A percentile compares a stretch with the other conserved stretches of the same genome.
Conservation (phyloP, 1,140 invertebrate genomes). For the Diabrotica virgifera region DNA sequence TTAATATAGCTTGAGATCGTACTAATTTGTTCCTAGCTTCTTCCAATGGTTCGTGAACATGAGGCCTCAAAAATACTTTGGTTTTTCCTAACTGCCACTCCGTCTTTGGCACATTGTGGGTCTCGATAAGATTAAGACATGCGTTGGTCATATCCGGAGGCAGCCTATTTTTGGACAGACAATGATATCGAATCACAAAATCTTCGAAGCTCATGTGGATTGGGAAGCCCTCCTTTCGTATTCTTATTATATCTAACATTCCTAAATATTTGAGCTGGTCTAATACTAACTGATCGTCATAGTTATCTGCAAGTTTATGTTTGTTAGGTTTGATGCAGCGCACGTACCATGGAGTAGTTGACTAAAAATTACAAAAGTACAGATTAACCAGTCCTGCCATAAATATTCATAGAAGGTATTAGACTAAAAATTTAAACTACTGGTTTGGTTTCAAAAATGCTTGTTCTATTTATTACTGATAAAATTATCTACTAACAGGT, state of each 20-base stretch:
- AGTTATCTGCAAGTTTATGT: slow-evolving; percentile 80
- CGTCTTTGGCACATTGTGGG: slow-evolving; percentile 59
- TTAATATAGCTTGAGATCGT: slow-evolving; percentile 66
- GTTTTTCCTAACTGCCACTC: slow-evolving; percentile 92
- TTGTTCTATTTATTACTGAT: too few relatives aligned
- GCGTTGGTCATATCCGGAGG: slow-evolving; percentile 43
- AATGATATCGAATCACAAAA: slow-evolving; percentile 77
- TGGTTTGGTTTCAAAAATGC: too few relatives aligned
- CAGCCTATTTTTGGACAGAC: slow-evolving; percentile 55
- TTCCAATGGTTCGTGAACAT: slow-evolving; percentile 85
- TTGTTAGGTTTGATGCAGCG: slow-evolving; percentile 94
- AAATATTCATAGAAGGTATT: too few relatives aligned
- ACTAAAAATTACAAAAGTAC: slow-evolving; percentile 47
- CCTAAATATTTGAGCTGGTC: slow-evolving; percentile 91
- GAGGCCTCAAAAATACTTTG: slow-evolving; percentile 84
- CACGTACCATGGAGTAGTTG: slow-evolving; percentile 93
- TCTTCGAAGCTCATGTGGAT: slow-evolving; percentile 78
- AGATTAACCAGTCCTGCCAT: too few relatives aligned
- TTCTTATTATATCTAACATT: slow-evolving; percentile 94
- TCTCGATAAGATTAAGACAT: slow-evolving; percentile 54
- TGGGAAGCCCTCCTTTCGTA: slow-evolving; percentile 89
- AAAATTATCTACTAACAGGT: too few relatives aligned
- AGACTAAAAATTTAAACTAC: too few relatives aligned
- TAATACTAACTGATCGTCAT: slow-evolving; percentile 78
- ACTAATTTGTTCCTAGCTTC: slow-evolving; percentile 70